A percentile compares a stretch with the other conserved stretches of the same genome.
Evolutionary conservation across 2,888 invertebrate species (phyloP).

Genomic region (Pemphredon lugubris): DNA sequence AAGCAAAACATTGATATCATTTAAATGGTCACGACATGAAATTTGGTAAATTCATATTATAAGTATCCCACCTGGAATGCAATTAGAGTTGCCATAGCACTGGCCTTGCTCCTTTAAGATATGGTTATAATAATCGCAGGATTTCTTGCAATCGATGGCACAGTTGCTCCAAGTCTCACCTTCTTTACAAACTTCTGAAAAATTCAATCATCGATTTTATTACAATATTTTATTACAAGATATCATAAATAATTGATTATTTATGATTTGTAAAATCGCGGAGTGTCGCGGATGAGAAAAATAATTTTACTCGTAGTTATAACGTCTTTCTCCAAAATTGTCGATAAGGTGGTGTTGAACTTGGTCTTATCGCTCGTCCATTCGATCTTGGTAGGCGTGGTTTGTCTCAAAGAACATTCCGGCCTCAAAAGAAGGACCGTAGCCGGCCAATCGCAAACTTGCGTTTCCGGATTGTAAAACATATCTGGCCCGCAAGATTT

Average conservation of each 20-base stretch:
- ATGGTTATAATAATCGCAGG: constrained; percentile 86
- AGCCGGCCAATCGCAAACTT: constrained; percentile 86
- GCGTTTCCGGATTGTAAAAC: constrained; percentile 85
- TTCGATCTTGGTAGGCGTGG: constrained; percentile 31
- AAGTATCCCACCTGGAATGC: constrained; percentile 74
- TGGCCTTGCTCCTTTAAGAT: constrained; percentile 67
- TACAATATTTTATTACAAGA: no score
- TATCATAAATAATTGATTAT: no score
- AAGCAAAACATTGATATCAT: no score
- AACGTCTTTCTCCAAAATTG: constrained; percentile 29
- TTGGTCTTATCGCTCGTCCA: constrained; percentile 20
- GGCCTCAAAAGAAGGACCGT: constrained; percentile 84
- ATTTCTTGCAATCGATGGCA: constrained; percentile 87
- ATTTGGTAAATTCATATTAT: background rate
- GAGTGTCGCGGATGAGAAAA: no score
- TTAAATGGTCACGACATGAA: background rate
- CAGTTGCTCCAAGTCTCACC: constrained; percentile 86
- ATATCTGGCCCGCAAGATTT: constrained; percentile 86
- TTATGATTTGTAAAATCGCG: no score
- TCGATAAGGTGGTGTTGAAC: background rate
- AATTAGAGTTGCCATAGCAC: constrained; percentile 75
- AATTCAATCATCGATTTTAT: background rate
- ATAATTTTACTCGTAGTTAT: constrained; percentile 19
- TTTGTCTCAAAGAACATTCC: constrained; percentile 81
- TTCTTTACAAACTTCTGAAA: constrained; percentile 60